Percentiles rank a stretch among this genome's conserved stretches.
phyloP scores from a whole-genome alignment of 2,797 vertebrate species.

The Eutrigla gurnardus region DNA sequence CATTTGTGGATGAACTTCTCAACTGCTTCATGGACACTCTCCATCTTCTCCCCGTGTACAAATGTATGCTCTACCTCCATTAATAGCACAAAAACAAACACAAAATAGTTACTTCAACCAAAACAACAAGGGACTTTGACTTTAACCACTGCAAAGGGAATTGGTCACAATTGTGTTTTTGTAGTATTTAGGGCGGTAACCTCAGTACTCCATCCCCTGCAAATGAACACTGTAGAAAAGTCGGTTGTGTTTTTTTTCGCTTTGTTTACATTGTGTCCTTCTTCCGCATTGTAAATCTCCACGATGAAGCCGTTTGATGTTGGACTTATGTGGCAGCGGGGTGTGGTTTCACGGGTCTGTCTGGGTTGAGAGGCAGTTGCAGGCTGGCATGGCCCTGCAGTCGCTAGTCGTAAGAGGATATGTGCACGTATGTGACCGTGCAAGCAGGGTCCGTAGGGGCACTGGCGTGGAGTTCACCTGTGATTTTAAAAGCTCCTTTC shows the following conservation, averaged over 20 bases:
- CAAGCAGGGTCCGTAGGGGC: constrained; percentile 4
- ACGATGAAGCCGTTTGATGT: constrained; percentile 23
- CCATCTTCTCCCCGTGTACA: constrained; percentile 38
- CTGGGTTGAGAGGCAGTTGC: constrained; percentile 54
- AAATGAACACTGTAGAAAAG: not conserved
- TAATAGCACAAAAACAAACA: not conserved
- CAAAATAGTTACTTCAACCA: not conserved
- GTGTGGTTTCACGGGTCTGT: constrained; percentile 52
- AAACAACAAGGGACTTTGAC: constrained; percentile 7
- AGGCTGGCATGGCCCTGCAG: constrained; percentile 36
- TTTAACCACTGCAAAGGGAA: not conserved
- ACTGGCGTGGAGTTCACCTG: constrained; percentile 33
- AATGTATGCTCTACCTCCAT: not conserved
- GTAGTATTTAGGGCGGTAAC: not conserved
- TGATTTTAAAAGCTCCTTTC: constrained; percentile 44
- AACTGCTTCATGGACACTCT: constrained; percentile 60
- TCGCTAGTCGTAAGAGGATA: constrained; percentile 46
- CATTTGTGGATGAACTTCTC: constrained; percentile 80
- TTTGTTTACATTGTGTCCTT: constrained; percentile 23
- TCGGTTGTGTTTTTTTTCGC: not conserved
- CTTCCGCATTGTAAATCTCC: constrained; percentile 14
- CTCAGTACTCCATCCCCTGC: not conserved
- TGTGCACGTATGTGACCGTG: constrained; percentile 8
- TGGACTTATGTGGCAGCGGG: constrained; percentile 33
- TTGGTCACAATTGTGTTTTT: not conserved